A percentile compares a stretch with the other conserved stretches of the same genome.
Evolutionary conservation across 2,113 vertebrate species (phyloP).

Genomic region (Polypterus senegalus): DNA sequence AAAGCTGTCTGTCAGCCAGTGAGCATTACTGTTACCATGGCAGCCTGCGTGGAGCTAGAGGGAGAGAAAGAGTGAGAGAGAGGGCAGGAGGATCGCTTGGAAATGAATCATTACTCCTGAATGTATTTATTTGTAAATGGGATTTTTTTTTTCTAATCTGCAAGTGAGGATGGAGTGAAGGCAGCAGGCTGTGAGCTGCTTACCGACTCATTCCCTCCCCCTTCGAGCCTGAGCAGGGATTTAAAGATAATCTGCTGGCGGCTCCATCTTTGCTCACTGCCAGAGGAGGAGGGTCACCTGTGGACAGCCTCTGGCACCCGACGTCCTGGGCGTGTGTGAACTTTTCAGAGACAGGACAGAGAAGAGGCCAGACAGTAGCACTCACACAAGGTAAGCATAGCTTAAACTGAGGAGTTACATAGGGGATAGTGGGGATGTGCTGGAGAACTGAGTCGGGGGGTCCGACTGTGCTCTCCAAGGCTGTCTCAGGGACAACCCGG

Average conservation of each 20-base stretch:
- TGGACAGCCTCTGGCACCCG: background rate
- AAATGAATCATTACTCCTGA: slow-evolving; percentile 2
- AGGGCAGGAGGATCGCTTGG: background rate
- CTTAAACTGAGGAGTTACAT: no score
- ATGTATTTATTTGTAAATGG: background rate
- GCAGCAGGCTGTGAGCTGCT: background rate
- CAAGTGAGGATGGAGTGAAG: background rate
- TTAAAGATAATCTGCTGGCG: background rate
- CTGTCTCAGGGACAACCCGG: no score
- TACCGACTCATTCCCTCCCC: background rate
- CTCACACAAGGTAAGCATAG: no score
- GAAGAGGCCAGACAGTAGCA: no score
- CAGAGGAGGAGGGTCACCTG: background rate
- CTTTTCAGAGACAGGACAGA: no score
- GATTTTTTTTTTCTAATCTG: background rate
- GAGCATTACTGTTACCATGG: slow-evolving; percentile 3
- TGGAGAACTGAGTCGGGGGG: no score
- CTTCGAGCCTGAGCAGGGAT: background rate
- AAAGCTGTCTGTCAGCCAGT: background rate
- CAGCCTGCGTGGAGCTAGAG: background rate
- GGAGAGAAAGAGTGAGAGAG: background rate
- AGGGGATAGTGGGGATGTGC: no score
- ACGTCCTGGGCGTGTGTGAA: no score
- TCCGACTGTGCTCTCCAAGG: no score
- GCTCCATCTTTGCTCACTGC: background rate